Conservation (phyloP, 2,888 invertebrate species). For the Prenolepis imparis region DNA sequence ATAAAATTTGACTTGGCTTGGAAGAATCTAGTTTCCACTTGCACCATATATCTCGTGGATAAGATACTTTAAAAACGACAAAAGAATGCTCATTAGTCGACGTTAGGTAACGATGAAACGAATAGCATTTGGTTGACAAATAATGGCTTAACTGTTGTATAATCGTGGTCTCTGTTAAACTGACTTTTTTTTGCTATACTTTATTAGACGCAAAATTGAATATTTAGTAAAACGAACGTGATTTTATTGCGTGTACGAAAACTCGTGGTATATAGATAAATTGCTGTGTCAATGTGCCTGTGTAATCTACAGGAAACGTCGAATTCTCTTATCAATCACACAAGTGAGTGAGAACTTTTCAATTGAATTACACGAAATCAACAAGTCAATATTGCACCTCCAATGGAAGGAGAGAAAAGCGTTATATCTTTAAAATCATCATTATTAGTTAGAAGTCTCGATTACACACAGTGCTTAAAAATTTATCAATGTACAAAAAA, state of each 20-base stretch:
- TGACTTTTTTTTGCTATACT: slow-evolving; percentile 19
- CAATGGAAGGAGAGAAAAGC: slow-evolving; percentile 62
- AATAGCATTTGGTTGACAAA: slow-evolving; percentile 11
- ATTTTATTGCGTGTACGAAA: background rate
- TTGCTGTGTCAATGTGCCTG: slow-evolving; percentile 29
- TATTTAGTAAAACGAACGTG: background rate
- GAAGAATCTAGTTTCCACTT: slow-evolving; percentile 5
- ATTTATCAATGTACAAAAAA: background rate
- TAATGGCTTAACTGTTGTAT: slow-evolving; percentile 27
- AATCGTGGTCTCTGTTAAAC: slow-evolving; percentile 24
- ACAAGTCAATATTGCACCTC: slow-evolving; percentile 75
- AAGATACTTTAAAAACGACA: slow-evolving; percentile 20
- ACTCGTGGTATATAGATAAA: slow-evolving; percentile 13
- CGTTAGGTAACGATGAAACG: slow-evolving; percentile 22
- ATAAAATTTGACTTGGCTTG: background rate
- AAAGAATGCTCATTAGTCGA: slow-evolving; percentile 14
- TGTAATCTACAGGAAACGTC: slow-evolving; percentile 51
- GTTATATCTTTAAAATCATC: slow-evolving; percentile 56
- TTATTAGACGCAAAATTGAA: slow-evolving; percentile 6
- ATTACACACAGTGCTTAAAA: background rate
- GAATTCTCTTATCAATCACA: slow-evolving; percentile 40
- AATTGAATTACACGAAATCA: slow-evolving; percentile 71
- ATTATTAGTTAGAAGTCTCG: background rate
- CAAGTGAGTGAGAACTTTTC: slow-evolving; percentile 26
- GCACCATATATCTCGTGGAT: background rate